These are phyloP conservation scores for Lordiphosa andalusiaca DNA, from an alignment of 2,888 invertebrate species.

Conservation along the genomic window DNA sequence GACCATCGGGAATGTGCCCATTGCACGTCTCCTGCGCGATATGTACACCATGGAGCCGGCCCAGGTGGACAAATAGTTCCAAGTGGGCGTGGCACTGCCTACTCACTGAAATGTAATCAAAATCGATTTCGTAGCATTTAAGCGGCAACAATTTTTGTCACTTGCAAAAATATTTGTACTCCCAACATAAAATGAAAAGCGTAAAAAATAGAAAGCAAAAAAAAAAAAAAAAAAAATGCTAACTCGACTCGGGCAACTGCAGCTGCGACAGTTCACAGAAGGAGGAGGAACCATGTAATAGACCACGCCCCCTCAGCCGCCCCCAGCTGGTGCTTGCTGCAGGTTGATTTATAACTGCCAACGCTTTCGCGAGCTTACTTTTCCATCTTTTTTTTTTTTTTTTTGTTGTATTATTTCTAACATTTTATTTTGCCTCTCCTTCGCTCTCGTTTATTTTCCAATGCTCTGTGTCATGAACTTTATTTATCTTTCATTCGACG, in stretches of 20 bases:
- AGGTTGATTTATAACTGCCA: constrained; percentile 65
- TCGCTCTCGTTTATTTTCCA: constrained; percentile 42
- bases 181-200: constrained; percentile 11
- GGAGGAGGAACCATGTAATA: constrained; percentile 48
- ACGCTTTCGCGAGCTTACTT: constrained; percentile 43
- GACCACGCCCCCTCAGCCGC: constrained; percentile 48
- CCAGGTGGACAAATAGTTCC: constrained; percentile 67
- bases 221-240: constrained; percentile 47
- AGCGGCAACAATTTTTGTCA: constrained; percentile 52
- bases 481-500: constrained; percentile 76
- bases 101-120: constrained; percentile 41
- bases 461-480: constrained; percentile 43
- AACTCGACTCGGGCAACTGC: constrained; percentile 45
- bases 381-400: constrained; percentile 23
- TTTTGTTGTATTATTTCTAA: constrained; percentile 37
- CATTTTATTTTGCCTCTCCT: constrained; percentile 42
- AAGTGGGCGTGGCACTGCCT: constrained; percentile 10
- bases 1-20: constrained; percentile 95
- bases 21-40: constrained; percentile 91
- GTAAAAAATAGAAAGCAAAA: constrained; percentile 23
- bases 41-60: constrained; percentile 93
- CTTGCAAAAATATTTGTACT: constrained; percentile 61
- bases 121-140: constrained; percentile 54
- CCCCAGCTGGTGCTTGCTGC: constrained; percentile 41
- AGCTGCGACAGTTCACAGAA: constrained; percentile 65